Conservation (phyloP, 2,888 invertebrate species). For the Apamea monoglypha region DNA sequence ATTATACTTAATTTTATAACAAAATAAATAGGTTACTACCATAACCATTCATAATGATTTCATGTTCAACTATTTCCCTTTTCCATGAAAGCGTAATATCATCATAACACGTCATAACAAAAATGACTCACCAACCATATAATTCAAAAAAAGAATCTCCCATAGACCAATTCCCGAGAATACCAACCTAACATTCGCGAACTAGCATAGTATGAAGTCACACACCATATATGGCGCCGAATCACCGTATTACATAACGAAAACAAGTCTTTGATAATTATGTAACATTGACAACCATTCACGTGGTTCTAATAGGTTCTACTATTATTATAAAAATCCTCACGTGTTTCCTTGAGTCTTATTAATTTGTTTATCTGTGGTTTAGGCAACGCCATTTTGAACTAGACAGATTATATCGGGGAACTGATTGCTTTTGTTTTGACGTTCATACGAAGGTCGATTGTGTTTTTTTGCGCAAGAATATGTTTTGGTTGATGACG, state of each 20-base stretch:
- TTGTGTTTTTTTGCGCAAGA: constrained; percentile 18
- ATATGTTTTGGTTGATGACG: constrained; percentile 21
- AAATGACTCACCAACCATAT: constrained; percentile 44
- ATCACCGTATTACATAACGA: constrained; percentile 56
- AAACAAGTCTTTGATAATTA: constrained; percentile 57
- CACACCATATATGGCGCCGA: constrained; percentile 47
- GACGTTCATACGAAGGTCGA: constrained; percentile 43
- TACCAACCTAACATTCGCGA: constrained; percentile 24
- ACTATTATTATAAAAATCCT: constrained; percentile 33
- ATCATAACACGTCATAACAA: not conserved
- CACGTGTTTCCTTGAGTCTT: constrained; percentile 54
- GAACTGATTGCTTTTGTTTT: constrained; percentile 45
- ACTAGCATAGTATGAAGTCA: constrained; percentile 51
- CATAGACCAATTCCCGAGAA: constrained; percentile 42
- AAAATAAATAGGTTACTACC: too few relatives aligned
- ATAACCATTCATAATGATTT: not conserved
- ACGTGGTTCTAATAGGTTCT: constrained; percentile 52
- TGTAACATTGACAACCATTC: constrained; percentile 50
- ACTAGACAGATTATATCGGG: constrained; percentile 9
- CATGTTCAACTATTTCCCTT: not conserved
- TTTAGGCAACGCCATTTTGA: constrained; percentile 24
- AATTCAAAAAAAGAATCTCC: constrained; percentile 44
- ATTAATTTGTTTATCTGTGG: constrained; percentile 43
- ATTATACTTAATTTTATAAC: not conserved
- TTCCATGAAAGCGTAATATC: constrained; percentile 4